phyloP scores from a whole-genome alignment of 2,113 vertebrate genomes.

The Amphilophus citrinellus region DNA sequence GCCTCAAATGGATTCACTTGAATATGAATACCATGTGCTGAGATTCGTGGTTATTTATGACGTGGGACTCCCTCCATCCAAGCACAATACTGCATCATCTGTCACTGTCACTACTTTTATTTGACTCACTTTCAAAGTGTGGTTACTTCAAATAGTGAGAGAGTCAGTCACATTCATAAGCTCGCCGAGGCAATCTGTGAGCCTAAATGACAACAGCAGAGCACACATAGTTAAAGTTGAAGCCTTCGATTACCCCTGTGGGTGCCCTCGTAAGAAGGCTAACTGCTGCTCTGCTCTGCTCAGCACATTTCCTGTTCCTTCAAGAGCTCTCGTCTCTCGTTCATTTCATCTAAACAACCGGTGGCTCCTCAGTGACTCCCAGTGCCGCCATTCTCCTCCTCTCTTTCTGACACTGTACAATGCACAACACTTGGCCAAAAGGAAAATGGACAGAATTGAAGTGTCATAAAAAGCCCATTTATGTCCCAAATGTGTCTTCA shows the following conservation, averaged over 20 bases:
- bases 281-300: constrained; percentile 68
- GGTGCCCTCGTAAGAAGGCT: constrained; percentile 51
- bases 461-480: constrained; percentile 75
- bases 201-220: constrained; percentile 57
- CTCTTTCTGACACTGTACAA: constrained; percentile 50
- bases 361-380: constrained; percentile 49
- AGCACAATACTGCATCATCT: constrained; percentile 36
- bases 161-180: constrained; percentile 41
- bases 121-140: constrained; percentile 55
- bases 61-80: constrained; percentile 44
- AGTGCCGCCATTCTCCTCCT: constrained; percentile 47
- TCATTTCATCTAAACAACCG: constrained; percentile 70
- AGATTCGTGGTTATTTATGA: constrained; percentile 66
- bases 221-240: constrained; percentile 59
- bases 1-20: constrained; percentile 69
- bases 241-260: constrained; percentile 58
- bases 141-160: constrained; percentile 24
- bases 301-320: constrained; percentile 70
- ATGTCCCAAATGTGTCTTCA: constrained; percentile 72
- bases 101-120: constrained; percentile 68
- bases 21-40: constrained; percentile 64
- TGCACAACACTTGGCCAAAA: constrained; percentile 49
- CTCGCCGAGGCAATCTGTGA: constrained; percentile 34
- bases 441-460: constrained; percentile 65
- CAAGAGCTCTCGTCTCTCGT: constrained; percentile 52